Base-by-base conservation (phyloP, 2,888 invertebrate genomes). In the Tipula helvola region DNA sequence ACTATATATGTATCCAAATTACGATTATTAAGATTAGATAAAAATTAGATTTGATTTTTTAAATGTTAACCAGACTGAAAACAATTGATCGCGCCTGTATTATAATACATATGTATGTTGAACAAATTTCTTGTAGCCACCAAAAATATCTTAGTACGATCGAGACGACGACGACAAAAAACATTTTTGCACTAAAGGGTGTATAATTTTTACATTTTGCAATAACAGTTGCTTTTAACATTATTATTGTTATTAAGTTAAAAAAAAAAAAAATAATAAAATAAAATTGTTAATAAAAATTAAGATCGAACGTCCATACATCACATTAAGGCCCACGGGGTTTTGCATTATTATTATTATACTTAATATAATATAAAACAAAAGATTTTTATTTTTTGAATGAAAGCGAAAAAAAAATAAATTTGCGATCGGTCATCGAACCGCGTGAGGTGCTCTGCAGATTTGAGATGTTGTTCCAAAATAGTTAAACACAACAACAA, bases 161-260 rank as follows among this genome's bases (percentile, higher is more conserved):
- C 71, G 28, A 71, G 71, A 71, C 71, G 71, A 71, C 18, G 44
- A 44, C 44, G 12, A 44, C 3, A 44, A 44, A 44, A 10, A 44
- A 71, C 10, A 16, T 71, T 71, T 16, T 71, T 71, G 71, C 71
- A 71, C 71, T 88, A 88, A 86, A 88, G 89, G 89, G 89, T 88
- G 89, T 88, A 88, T 88, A 89, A 89, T 89, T 88, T 89, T 89
- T 28, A 28, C 28, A 28, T 71, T 71, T 89, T 88, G 88, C 88
- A 88, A 89, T 89, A 89, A 89, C 88, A 88, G 88, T 88, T 88
- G 88, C 88, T 88, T 89, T 89, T 89, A 89, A 89, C 89, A 88
- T 71, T 71, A 71, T 71, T 71, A 71, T 71, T 89, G 71, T 71
- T 71, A 71, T 71, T 71, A 71, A 71, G 28, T 71, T 71, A 28